phyloP scores from a whole-genome alignment of 2,113 vertebrate species.

The Psammodynastes pulverulentus region DNA sequence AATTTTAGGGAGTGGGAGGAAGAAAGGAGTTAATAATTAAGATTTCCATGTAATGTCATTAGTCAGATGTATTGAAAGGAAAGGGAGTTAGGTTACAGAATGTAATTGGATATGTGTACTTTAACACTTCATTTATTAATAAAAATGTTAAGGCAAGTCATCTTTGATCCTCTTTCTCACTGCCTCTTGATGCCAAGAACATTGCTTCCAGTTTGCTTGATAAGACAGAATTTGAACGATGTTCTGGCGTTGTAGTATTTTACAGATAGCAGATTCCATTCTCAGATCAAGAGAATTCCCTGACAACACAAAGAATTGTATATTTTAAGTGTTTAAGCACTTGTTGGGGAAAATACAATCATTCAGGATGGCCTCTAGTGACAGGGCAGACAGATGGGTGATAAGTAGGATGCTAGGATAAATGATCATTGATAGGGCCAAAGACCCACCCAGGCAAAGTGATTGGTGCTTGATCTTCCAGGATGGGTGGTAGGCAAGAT shows the following conservation, averaged over 20 bases:
- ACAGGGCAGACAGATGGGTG: not conserved
- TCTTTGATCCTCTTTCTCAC: not conserved
- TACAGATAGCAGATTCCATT: not conserved
- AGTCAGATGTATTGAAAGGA: not conserved
- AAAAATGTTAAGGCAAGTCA: not conserved
- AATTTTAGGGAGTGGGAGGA: not conserved
- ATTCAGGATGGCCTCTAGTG: not conserved
- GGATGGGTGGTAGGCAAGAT: not conserved
- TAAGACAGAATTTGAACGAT: not conserved
- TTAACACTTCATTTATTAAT: not conserved
- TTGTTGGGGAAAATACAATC: not conserved
- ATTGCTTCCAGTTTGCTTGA: not conserved
- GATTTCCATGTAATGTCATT: not conserved
- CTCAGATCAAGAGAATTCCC: not conserved
- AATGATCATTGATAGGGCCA: not conserved
- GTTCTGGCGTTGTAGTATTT: not conserved
- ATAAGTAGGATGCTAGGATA: not conserved
- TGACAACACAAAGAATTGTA: not conserved
- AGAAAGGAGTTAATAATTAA: not conserved
- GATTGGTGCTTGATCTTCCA: not conserved
- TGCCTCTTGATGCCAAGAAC: not conserved
- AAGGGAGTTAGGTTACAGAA: not conserved
- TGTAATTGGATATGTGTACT: not conserved
- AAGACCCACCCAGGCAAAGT: not conserved
- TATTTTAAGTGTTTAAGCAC: not conserved